phyloP scores from a whole-genome alignment of 2,888 invertebrate genomes.

The Meiosimyza platycephala region DNA sequence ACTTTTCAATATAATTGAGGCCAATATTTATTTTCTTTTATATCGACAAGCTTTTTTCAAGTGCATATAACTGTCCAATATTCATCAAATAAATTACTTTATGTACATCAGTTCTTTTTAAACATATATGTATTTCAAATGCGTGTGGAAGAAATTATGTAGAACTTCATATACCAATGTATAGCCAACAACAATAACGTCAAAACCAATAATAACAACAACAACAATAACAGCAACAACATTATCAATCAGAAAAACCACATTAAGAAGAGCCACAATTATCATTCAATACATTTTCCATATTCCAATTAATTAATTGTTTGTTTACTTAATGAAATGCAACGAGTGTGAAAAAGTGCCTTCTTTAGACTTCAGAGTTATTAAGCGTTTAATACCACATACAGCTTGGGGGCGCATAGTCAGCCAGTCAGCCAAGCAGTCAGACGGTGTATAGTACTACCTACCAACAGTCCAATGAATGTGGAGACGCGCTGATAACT shows the following conservation, averaged over 20 bases:
- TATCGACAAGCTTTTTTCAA: too few species aligned
- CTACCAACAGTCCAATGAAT: constrained; percentile 8
- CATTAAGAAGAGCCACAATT: constrained; percentile 1
- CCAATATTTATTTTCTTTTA: too few species aligned
- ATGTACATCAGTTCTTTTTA: too few species aligned
- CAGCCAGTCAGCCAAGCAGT: background rate
- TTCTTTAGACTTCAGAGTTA: constrained; percentile 22
- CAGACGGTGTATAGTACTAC: background rate
- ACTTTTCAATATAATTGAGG: too few species aligned
- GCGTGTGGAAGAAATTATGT: too few species aligned
- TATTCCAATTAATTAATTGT: constrained; percentile 49
- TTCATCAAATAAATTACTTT: too few species aligned
- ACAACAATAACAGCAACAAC: background rate
- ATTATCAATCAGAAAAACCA: background rate
- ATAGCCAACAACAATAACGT: too few species aligned
- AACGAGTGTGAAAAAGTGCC: constrained; percentile 40
- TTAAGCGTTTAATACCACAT: constrained; percentile 5
- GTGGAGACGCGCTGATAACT: constrained; percentile 41
- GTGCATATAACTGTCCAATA: too few species aligned
- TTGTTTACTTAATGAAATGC: constrained; percentile 46
- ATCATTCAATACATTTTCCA: constrained; percentile 33
- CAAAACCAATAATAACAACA: background rate
- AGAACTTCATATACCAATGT: too few species aligned
- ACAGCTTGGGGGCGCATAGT: constrained; percentile 1
- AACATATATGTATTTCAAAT: too few species aligned